phyloP scores from a whole-genome alignment of 1,140 invertebrate species.

The Brachionus paranguensis region DNA sequence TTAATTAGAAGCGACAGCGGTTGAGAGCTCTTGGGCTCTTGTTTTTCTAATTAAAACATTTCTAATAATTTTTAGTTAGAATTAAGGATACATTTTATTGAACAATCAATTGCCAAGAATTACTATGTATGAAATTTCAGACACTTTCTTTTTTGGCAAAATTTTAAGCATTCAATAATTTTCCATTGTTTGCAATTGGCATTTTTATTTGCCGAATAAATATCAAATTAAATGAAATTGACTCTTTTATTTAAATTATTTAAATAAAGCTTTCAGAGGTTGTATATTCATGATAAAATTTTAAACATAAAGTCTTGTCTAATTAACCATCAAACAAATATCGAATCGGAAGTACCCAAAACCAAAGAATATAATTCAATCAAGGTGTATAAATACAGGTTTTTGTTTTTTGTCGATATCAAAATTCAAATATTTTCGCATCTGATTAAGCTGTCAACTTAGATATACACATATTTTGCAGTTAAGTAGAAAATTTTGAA shows the following conservation, averaged over 20 bases:
- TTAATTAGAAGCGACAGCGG: not conserved
- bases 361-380: not conserved
- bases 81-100: not conserved
- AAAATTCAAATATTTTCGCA: not conserved
- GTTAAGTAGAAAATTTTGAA: not conserved
- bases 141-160: not conserved
- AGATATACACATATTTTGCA: not conserved
- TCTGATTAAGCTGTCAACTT: not conserved
- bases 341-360: not conserved
- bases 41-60: not conserved
- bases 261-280: not conserved
- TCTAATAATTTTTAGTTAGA: not conserved
- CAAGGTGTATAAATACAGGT: not conserved
- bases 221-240: not conserved
- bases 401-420: not conserved
- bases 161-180: not conserved
- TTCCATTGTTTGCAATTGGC: not conserved
- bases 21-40: not conserved
- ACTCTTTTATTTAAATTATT: not conserved
- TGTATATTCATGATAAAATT: not conserved
- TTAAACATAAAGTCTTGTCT: not conserved
- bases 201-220: not conserved
- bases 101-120: no score
- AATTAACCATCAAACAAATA: not conserved
- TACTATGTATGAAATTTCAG: not conserved